These are phyloP conservation scores for Drosophila mauritiana DNA, from an alignment of 1,140 invertebrate species.

Conservation along the genomic window DNA sequence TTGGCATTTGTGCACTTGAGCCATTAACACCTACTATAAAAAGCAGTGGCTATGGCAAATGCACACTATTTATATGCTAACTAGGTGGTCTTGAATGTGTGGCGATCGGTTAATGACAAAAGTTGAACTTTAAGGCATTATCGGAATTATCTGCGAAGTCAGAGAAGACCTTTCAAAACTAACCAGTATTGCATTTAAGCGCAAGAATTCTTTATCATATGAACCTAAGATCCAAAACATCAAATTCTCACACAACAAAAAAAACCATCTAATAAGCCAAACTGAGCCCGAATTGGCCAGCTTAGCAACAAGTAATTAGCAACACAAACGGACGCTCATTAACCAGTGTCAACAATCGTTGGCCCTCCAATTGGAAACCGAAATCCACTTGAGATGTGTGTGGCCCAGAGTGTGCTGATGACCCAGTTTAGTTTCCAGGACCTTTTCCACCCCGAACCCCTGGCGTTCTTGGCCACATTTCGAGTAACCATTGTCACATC, in stretches of 20 bases:
- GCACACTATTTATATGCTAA: conserved; percentile 15
- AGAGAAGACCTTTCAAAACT: not conserved
- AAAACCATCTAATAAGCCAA: not conserved
- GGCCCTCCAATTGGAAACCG: not conserved
- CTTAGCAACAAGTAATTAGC: conserved; percentile 19
- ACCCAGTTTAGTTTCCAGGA: conserved; percentile 45
- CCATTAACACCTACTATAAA: conserved; percentile 22
- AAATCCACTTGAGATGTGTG: conserved; percentile 26
- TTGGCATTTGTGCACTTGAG: conserved; percentile 37
- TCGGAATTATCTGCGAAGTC: conserved; percentile 8
- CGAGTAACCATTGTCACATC: conserved; percentile 49
- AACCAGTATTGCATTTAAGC: not conserved
- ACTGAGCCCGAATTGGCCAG: not conserved
- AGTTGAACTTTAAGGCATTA: conserved; percentile 22
- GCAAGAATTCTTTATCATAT: too few relatives aligned
- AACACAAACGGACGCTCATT: not conserved
- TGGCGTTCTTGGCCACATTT: conserved; percentile 30
- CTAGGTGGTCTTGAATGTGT: conserved; percentile 4
- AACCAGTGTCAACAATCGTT: conserved; percentile 5
- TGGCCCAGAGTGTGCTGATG: conserved; percentile 19
- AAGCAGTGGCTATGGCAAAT: conserved; percentile 9
- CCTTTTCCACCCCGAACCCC: conserved; percentile 46
- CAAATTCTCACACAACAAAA: too few relatives aligned
- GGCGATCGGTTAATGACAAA: conserved; percentile 22
- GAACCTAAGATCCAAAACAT: not conserved